phyloP scores from a whole-genome alignment of 2,888 invertebrate species.

The Venustoraphidia nigricollis region DNA sequence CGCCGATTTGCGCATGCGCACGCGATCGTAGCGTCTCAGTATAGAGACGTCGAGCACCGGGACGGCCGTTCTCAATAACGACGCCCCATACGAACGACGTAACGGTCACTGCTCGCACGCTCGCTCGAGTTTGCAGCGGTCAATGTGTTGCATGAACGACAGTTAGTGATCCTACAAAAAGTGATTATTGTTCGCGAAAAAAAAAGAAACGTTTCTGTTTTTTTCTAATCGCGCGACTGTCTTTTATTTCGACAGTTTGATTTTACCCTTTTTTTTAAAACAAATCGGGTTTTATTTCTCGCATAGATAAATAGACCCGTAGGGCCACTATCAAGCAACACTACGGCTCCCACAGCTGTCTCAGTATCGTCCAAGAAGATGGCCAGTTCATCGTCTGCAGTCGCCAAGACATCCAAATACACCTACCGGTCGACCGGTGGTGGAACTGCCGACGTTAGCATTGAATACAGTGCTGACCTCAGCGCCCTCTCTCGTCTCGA shows the following conservation, averaged over 20 bases:
- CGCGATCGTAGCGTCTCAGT: neutral
- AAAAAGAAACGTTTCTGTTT: too few relatives aligned
- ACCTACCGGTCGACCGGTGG: conserved; percentile 75
- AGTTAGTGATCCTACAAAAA: too few relatives aligned
- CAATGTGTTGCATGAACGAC: too few relatives aligned
- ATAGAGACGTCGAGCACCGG: too few relatives aligned
- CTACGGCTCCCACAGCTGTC: too few relatives aligned
- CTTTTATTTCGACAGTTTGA: too few relatives aligned
- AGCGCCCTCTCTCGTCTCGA: conserved; percentile 89
- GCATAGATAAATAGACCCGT: too few relatives aligned
- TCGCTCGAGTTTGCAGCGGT: neutral
- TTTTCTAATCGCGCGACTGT: too few relatives aligned
- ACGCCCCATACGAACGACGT: conserved; percentile 42
- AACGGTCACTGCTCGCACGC: conserved; percentile 39
- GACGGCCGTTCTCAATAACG: conserved; percentile 21
- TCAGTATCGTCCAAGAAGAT: conserved; percentile 3
- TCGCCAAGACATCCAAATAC: conserved; percentile 79
- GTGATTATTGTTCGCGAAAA: too few relatives aligned
- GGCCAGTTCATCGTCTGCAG: conserved; percentile 50
- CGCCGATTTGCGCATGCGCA: neutral
- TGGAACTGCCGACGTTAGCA: conserved; percentile 72
- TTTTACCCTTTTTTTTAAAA: too few relatives aligned
- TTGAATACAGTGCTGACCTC: conserved; percentile 88
- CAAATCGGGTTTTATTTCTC: too few relatives aligned
- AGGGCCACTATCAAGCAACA: too few relatives aligned